These are phyloP conservation scores for Ligdia adustata DNA, from an alignment of 2,888 invertebrate genomes.

Conservation along the genomic window DNA sequence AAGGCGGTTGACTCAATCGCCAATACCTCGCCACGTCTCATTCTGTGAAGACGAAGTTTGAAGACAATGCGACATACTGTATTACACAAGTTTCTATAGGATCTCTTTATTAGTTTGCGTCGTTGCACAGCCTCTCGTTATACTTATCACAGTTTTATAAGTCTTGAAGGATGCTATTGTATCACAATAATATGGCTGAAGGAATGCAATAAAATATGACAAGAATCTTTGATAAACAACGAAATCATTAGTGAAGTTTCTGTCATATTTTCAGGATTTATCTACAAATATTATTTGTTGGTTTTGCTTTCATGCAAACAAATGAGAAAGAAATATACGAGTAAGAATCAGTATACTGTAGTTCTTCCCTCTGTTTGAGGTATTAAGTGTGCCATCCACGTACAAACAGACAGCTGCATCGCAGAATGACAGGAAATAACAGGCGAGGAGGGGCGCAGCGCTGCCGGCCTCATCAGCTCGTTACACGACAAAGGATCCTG, in stretches of 20 bases:
- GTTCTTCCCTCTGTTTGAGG: background rate
- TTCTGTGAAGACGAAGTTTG: conserved; percentile 10
- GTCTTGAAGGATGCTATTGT: no score
- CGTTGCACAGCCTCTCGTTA: background rate
- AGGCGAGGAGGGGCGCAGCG: conserved; percentile 24
- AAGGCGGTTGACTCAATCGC: conserved; percentile 39
- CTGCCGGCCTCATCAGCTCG: conserved; percentile 52
- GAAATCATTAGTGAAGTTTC: no score
- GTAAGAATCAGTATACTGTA: no score
- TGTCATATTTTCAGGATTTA: no score
- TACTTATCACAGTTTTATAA: background rate
- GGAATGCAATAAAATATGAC: no score
- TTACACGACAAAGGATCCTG: conserved; percentile 62
- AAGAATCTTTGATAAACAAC: no score
- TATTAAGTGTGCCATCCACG: conserved; percentile 27
- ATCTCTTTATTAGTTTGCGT: conserved; percentile 12
- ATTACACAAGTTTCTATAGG: conserved; percentile 15
- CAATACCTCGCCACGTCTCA: conserved; percentile 39
- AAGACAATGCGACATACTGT: conserved; percentile 24
- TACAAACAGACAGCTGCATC: conserved; percentile 26
- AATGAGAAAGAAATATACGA: no score
- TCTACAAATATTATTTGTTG: no score
- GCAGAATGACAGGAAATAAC: conserved; percentile 41
- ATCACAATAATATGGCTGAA: no score
- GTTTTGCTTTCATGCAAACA: no score